These are phyloP conservation scores for Percopsis transmontana DNA, from an alignment of 2,113 vertebrate genomes.

Conservation along the genomic window DNA sequence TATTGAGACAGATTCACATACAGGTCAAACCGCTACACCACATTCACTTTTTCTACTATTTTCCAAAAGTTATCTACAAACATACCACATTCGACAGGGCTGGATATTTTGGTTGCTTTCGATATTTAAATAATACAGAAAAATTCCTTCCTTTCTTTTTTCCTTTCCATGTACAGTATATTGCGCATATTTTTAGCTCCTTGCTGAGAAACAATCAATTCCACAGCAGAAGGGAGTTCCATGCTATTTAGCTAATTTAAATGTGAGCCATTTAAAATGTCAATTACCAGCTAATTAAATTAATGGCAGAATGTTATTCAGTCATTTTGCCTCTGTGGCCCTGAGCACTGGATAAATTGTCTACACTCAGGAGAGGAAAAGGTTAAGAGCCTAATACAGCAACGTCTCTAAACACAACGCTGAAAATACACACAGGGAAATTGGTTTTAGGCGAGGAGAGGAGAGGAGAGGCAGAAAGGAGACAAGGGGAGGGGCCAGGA, in stretches of 20 bases:
- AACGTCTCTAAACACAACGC: conserved; percentile 45
- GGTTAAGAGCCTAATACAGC: conserved; percentile 65
- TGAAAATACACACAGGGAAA: conserved; percentile 40
- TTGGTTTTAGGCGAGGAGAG: conserved; percentile 31
- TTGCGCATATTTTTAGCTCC: neutral
- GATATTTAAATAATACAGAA: neutral
- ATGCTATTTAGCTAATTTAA: conserved; percentile 57
- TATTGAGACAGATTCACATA: too few species aligned
- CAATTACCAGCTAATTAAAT: conserved; percentile 72
- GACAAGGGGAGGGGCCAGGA: neutral
- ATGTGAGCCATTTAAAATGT: conserved; percentile 70
- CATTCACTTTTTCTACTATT: too few species aligned
- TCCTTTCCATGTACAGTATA: neutral
- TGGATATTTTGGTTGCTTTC: too few species aligned
- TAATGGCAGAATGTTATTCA: conserved; percentile 67
- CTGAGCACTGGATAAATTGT: conserved; percentile 56
- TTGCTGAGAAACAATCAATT: conserved; percentile 55
- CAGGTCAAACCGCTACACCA: too few species aligned
- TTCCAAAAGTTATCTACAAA: too few species aligned
- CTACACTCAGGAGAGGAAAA: conserved; percentile 51
- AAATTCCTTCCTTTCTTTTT: neutral
- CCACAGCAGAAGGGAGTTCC: conserved; percentile 35
- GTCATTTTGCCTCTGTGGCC: conserved; percentile 57
- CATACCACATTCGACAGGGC: too few species aligned
- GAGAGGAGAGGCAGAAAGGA: neutral